phyloP scores from a whole-genome alignment of 2,888 invertebrate genomes.

The Ceratothoa steindachneri region DNA sequence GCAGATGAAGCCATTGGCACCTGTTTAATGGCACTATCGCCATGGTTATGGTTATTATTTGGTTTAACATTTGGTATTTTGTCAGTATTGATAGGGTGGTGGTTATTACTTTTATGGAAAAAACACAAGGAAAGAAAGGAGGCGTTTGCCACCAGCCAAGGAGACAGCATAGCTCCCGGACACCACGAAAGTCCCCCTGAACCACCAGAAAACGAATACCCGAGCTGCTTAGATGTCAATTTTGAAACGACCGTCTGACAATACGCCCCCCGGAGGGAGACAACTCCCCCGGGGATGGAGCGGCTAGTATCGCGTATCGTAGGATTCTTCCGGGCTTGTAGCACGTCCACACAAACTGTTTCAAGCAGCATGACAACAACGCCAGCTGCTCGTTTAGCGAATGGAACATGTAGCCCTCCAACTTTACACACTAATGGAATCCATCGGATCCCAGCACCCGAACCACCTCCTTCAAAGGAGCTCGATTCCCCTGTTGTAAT shows the following conservation, averaged over 20 bases:
- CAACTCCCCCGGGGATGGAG: constrained; percentile 42
- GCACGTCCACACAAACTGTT: constrained; percentile 9
- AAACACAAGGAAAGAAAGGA: constrained; percentile 25
- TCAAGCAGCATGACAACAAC: constrained; percentile 11
- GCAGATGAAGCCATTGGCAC: constrained; percentile 74
- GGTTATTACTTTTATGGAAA: constrained; percentile 37
- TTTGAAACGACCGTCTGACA: constrained; percentile 47
- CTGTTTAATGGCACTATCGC: constrained; percentile 54
- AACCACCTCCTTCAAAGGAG: constrained; percentile 11
- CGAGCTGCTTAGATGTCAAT: constrained; percentile 43
- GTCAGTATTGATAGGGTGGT: constrained; percentile 39
- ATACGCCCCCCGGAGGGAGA: constrained; percentile 46
- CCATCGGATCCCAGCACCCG: constrained; percentile 15
- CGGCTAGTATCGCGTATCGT: constrained; percentile 16
- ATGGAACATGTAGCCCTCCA: constrained; percentile 44
- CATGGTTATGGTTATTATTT: constrained; percentile 45
- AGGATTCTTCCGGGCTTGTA: not conserved
- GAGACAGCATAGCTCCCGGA: constrained; percentile 34
- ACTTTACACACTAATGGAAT: constrained; percentile 30
- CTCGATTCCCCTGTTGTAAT: constrained; percentile 20
- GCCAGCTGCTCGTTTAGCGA: constrained; percentile 43
- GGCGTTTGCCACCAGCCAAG: constrained; percentile 17
- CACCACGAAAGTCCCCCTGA: constrained; percentile 43
- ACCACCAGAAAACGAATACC: constrained; percentile 42
- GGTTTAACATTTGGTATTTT: constrained; percentile 38